Conservation (phyloP, 2,113 vertebrate species). For the Anguilla rostrata region DNA sequence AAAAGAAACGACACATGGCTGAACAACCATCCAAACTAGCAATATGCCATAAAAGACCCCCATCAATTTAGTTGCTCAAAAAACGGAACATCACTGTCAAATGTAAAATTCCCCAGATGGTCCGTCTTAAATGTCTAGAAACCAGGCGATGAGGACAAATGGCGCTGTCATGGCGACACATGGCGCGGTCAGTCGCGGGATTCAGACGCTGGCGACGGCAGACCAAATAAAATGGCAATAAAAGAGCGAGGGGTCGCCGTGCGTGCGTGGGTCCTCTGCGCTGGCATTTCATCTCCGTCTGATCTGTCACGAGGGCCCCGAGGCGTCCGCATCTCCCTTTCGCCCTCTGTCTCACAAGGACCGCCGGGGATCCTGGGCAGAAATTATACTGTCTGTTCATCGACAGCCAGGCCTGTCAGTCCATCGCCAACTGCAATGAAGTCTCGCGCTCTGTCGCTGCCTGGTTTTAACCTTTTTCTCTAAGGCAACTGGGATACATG, state of each 20-base stretch:
- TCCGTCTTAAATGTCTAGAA: neutral
- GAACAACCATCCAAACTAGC: neutral
- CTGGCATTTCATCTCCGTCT: neutral
- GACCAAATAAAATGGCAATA: neutral
- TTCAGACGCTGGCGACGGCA: neutral
- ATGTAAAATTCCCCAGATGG: neutral
- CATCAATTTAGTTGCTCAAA: neutral
- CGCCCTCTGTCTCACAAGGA: neutral
- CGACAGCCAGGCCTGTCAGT: neutral
- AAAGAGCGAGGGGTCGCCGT: neutral
- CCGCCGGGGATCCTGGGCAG: neutral
- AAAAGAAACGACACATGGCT: neutral
- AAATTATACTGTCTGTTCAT: neutral
- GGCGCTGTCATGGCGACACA: neutral
- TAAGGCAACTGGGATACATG: neutral
- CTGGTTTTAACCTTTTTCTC: neutral
- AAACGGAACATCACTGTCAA: neutral
- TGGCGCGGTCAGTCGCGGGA: neutral
- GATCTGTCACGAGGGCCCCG: neutral
- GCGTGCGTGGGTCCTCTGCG: neutral
- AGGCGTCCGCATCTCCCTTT: neutral
- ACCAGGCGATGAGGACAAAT: conserved; percentile 20
- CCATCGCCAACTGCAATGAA: neutral
- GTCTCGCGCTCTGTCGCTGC: neutral
- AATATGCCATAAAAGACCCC: neutral